phyloP scores from a whole-genome alignment of 1,140 invertebrate genomes.

The Bombyx mandarina region DNA sequence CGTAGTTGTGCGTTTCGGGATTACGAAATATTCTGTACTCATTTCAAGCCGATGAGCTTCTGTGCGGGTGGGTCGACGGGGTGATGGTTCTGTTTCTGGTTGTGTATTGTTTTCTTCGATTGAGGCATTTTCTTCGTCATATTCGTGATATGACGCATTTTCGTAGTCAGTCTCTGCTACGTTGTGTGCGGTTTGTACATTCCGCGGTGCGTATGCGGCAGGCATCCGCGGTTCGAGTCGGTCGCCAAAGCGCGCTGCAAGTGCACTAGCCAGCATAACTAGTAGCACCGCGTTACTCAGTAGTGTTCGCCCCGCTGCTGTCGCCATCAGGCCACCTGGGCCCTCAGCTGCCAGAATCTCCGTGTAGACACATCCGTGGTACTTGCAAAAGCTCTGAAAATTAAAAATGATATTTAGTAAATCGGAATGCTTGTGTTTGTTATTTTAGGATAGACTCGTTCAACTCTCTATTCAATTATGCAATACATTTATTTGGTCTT shows the following conservation, averaged over 20 bases:
- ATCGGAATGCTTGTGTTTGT: slow-evolving; percentile 8
- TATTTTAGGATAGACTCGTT: too few species aligned
- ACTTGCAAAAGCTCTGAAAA: slow-evolving; percentile 40
- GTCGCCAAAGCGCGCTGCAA: slow-evolving; percentile 60
- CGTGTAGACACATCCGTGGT: slow-evolving; percentile 40
- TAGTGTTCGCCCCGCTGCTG: slow-evolving; percentile 30
- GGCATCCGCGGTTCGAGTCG: slow-evolving; percentile 60
- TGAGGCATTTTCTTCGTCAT: slow-evolving; percentile 31
- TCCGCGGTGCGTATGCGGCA: slow-evolving; percentile 46
- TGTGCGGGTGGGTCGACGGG: slow-evolving; percentile 54
- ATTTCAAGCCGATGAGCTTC: slow-evolving; percentile 77
- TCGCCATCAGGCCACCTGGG: slow-evolving; percentile 47
- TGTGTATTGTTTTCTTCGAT: slow-evolving; percentile 26
- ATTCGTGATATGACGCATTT: slow-evolving; percentile 38
- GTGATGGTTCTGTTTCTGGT: slow-evolving; percentile 37
- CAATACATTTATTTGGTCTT: too few species aligned
- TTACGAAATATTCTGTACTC: slow-evolving; percentile 84
- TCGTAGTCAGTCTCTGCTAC: slow-evolving; percentile 40
- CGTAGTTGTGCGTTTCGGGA: slow-evolving; percentile 68
- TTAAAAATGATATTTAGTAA: slow-evolving; percentile 5
- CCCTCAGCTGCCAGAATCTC: slow-evolving; percentile 43
- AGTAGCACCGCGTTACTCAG: slow-evolving; percentile 34
- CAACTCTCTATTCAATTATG: too few species aligned
- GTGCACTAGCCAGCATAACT: slow-evolving; percentile 26
- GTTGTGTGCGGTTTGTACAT: slow-evolving; percentile 31